A percentile compares a stretch with the other conserved stretches of the same genome.
Conservation (phyloP, 2,797 vertebrate genomes). For the Tamandua tetradactyla region DNA sequence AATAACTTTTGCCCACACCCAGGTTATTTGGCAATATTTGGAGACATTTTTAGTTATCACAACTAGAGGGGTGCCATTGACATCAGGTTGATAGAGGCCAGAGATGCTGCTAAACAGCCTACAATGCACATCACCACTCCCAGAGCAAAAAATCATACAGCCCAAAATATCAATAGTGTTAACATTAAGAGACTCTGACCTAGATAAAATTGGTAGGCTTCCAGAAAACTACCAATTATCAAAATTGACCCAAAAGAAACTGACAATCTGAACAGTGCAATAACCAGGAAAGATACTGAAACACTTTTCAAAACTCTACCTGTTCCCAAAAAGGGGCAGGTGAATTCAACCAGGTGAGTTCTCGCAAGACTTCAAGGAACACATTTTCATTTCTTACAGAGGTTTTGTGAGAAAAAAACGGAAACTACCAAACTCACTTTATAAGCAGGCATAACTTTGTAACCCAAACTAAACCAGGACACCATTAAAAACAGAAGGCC, state of each 20-base stretch:
- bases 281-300: too few relatives aligned
- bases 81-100: too few relatives aligned
- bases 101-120: too few relatives aligned
- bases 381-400: constrained; percentile 24
- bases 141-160: too few relatives aligned
- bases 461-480: neutral
- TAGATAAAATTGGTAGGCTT: neutral
- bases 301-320: neutral
- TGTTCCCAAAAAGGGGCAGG: neutral
- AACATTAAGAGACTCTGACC: too few relatives aligned
- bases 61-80: too few relatives aligned
- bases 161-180: too few relatives aligned
- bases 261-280: too few relatives aligned
- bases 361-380: neutral
- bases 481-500: neutral
- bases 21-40: too few relatives aligned
- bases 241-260: too few relatives aligned
- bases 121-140: too few relatives aligned
- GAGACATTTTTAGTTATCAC: too few relatives aligned
- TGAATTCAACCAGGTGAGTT: neutral
- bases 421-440: constrained; percentile 4
- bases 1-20: neutral
- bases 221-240: neutral
- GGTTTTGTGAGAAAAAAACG: neutral
- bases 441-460: neutral